Evolutionary conservation across 2,888 invertebrate genomes (phyloP), one percentile per base, ranked within the genome.

Genomic region (Heliconius sara): DNA sequence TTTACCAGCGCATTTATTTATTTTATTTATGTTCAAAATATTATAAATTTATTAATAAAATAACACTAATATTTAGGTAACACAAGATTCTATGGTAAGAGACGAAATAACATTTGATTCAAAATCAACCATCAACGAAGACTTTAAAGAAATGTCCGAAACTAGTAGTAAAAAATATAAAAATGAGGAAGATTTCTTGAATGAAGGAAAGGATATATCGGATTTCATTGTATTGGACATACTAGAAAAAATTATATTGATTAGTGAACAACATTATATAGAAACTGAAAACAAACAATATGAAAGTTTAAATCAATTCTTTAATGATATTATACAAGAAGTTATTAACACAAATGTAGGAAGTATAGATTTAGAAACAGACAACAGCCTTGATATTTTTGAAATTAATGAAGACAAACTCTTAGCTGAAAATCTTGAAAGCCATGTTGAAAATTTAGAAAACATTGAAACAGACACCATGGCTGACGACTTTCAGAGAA

Each of bases 171-270:
- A 73, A n/a, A 30, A 39, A 76, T 47, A 43, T 27, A 76, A 19
- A 60, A 52, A 81, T 34, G 80, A 68, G 13, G 76, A 73, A 66
- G 74, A 66, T 30, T 78, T 70, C n/a, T 25, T n/a, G 43, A 70
- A 79, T 47, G 66, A 76, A 67, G 60, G 13, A 60, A 60, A 34
- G n/a, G 5, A 73, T 73, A 73, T 60, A 34, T 60, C 30, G 1
- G 60, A 73, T 34, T 60, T 34, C 3, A 73, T 39, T 70, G 9
- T 70, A 34, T 60, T n/a, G 30, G 60, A 73, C 12, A 34, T 30
- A 34, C 6, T 57, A 30, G 57, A 57, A n/a, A 12, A 72, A 12
- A n/a, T 22, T n/a, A 27, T 52, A 27, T 19, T 25, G 1, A 71
- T 57, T 72, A 72, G 57, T 27, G 57, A 57, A 30, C 22, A 57